These are phyloP conservation scores for rat (Rattus norvegicus) DNA, from an alignment of 2,113 vertebrate species.

Conservation along the genomic window GRCr8 NC_086019.1:172574001-172574500, in stretches of 20 bases:
- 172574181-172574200: conserved; percentile 70
- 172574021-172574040: conserved; percentile 96
- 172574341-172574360: neutral
- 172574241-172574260: conserved; percentile 6
- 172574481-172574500: conserved; percentile 68
- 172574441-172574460: neutral
- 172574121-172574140: conserved; percentile 91
- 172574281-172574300: neutral
- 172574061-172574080: conserved; percentile 94
- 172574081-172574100: conserved; percentile 86
- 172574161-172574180: conserved; percentile 86
- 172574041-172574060: conserved; percentile 94
- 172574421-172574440: neutral
- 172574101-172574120: conserved; percentile 91
- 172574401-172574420: neutral
- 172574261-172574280: neutral
- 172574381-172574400: neutral
- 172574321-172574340: neutral
- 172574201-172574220: neutral
- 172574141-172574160: conserved; percentile 89
- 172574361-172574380: neutral
- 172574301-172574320: neutral
- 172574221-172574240: neutral
- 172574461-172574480: conserved; percentile 56
- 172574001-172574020: conserved; percentile 95